Evolutionary conservation across 2,888 invertebrate species (phyloP).

Genomic region (Tipula vernalis): DNA sequence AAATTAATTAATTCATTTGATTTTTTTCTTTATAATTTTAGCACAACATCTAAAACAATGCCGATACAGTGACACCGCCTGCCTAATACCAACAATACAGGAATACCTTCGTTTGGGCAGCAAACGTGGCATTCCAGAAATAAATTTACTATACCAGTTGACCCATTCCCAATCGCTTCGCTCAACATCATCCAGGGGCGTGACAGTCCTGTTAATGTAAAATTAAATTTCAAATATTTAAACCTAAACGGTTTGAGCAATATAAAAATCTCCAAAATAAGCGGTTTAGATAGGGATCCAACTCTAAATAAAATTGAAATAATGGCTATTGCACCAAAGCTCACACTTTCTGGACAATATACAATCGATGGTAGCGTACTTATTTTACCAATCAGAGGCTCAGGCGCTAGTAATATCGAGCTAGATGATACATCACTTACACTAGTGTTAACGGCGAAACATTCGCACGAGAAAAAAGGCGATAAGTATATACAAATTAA

Average conservation of each 20-base stretch:
- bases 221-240: slow-evolving; percentile 24
- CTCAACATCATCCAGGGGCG: slow-evolving; percentile 26
- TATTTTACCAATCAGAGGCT: slow-evolving; percentile 35
- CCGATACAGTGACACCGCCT: slow-evolving; percentile 19
- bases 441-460: slow-evolving; percentile 29
- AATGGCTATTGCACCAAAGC: slow-evolving; percentile 6
- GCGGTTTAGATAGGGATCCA: slow-evolving; percentile 24
- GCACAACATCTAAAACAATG: slow-evolving; percentile 21
- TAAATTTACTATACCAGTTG: slow-evolving; percentile 17
- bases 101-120: slow-evolving; percentile 13
- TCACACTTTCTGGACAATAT: slow-evolving; percentile 27
- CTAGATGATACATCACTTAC: slow-evolving; percentile 28
- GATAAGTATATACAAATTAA: slow-evolving; percentile 27
- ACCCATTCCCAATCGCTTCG: slow-evolving; percentile 23
- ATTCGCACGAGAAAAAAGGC: slow-evolving; percentile 19
- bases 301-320: slow-evolving; percentile 21
- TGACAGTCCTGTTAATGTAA: slow-evolving; percentile 29
- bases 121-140: slow-evolving; percentile 16
- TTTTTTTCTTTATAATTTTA: slow-evolving; percentile 11
- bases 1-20: too few relatives aligned
- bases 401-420: slow-evolving; percentile 29
- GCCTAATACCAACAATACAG: slow-evolving; percentile 17
- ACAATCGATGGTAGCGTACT: slow-evolving; percentile 35
- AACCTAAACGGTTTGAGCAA: slow-evolving; percentile 11
- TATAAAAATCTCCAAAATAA: not conserved